These are phyloP conservation scores for Kryptopterus vitreolus DNA, from an alignment of 2,797 vertebrate species.

Conservation along the genomic window DNA sequence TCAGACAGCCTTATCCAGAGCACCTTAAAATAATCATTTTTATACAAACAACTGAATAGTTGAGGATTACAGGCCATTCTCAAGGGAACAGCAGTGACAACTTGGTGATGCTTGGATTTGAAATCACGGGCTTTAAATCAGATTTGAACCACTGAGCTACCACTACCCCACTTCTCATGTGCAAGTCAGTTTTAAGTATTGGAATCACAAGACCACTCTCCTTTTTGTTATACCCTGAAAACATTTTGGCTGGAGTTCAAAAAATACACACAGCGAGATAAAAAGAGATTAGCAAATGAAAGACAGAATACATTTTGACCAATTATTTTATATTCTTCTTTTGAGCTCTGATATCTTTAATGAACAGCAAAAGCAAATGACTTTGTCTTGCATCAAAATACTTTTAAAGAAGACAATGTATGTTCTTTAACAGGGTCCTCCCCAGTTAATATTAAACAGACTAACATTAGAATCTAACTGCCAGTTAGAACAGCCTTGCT, in stretches of 20 bases:
- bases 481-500: slow-evolving; percentile 46
- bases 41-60: no score
- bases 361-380: background rate
- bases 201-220: background rate
- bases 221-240: no score
- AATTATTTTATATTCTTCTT: background rate
- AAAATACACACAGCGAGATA: background rate
- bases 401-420: background rate
- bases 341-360: background rate
- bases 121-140: no score
- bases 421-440: background rate
- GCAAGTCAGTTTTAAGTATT: background rate
- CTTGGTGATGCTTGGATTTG: no score
- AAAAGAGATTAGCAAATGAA: background rate
- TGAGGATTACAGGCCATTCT: no score
- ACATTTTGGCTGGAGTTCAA: background rate
- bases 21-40: no score
- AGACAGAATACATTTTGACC: background rate
- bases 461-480: slow-evolving; percentile 1
- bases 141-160: no score
- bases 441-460: slow-evolving; percentile 3
- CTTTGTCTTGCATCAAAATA: background rate
- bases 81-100: no score
- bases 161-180: background rate
- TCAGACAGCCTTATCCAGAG: no score